These are phyloP conservation scores for Telmatochromis sp. DNA, from an alignment of 2,113 vertebrate genomes.

Conservation along the genomic window DNA sequence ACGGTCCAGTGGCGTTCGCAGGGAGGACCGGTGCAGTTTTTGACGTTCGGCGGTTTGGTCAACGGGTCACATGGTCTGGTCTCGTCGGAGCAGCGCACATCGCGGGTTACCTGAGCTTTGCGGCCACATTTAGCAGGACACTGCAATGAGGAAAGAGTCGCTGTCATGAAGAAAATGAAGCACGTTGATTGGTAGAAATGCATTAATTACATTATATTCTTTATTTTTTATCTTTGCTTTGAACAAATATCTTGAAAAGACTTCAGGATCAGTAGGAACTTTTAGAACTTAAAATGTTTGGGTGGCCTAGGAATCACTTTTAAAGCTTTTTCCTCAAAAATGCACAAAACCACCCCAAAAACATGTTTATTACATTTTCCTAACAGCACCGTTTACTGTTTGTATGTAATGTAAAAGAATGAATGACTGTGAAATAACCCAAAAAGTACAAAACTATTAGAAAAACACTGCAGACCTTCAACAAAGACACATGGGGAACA, in stretches of 20 bases:
- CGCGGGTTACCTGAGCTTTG: conserved; percentile 79
- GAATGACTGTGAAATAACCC: background rate
- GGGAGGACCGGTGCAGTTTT: conserved; percentile 89
- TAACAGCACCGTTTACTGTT: background rate
- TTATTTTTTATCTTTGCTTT: background rate
- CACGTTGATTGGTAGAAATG: background rate
- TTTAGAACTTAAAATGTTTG: no score
- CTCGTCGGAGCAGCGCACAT: conserved; percentile 91
- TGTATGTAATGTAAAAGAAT: background rate
- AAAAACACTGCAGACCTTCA: background rate
- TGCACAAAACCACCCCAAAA: background rate
- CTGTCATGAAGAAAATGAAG: background rate
- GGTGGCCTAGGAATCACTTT: background rate
- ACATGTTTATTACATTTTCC: background rate
- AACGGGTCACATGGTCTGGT: conserved; percentile 78
- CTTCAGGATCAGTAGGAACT: background rate
- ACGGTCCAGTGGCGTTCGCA: conserved; percentile 94
- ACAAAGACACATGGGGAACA: background rate
- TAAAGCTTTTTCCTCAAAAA: background rate
- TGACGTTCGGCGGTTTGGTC: conserved; percentile 74
- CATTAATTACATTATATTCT: accelerated
- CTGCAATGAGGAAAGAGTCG: conserved; percentile 51
- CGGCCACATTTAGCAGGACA: conserved; percentile 87
- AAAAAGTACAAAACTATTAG: background rate
- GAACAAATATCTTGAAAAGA: background rate